Evolutionary conservation across 2,797 vertebrate species (phyloP).

Genomic region (Bradypus variegatus): DNA sequence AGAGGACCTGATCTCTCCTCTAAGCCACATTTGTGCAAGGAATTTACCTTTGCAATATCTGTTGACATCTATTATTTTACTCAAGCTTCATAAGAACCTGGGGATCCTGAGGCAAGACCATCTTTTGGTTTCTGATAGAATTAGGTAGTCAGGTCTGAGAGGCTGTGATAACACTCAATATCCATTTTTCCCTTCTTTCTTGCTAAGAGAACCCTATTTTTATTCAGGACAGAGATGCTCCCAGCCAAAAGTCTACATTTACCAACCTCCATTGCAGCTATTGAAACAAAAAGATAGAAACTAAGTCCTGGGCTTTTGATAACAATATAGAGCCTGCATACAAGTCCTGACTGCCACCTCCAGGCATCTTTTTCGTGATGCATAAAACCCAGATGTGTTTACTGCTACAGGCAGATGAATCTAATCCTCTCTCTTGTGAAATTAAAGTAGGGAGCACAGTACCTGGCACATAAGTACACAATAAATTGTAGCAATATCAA

Average conservation of each 20-base stretch:
- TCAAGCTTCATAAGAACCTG: not conserved
- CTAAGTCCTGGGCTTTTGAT: not conserved
- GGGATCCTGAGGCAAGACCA: not conserved
- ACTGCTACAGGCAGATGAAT: not conserved
- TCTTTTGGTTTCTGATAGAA: not conserved
- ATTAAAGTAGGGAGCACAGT: constrained; percentile 17
- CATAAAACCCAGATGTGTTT: not conserved
- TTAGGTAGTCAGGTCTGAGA: not conserved
- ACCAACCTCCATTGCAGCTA: not conserved
- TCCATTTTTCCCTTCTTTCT: not conserved
- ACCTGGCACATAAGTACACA: not conserved
- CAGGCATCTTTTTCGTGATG: not conserved
- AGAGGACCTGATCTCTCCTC: not conserved
- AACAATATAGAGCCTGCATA: not conserved
- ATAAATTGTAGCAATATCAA: constrained; percentile 17
- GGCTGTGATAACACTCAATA: not conserved
- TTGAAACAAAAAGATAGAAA: not conserved
- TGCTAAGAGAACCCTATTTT: not conserved
- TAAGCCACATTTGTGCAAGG: not conserved
- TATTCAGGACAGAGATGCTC: not conserved
- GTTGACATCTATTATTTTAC: not conserved
- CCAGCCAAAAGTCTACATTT: not conserved
- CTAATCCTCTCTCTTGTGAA: not conserved
- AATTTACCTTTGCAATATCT: not conserved
- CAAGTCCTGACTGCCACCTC: not conserved